Conservation (phyloP, 2,888 invertebrate species). For the Didymodactylos carnosus region DNA sequence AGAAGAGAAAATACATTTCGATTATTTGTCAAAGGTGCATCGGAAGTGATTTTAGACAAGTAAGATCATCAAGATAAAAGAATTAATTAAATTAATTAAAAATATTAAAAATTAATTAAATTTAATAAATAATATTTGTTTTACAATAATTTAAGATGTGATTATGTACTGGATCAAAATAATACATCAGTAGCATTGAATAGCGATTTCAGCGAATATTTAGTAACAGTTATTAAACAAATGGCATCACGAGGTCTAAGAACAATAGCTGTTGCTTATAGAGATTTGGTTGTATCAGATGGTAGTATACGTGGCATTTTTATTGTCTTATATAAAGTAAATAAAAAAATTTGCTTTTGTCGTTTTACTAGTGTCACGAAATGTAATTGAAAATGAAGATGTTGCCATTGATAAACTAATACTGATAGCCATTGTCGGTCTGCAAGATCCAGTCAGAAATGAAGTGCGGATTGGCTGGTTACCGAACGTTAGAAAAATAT, state of each 20-base stretch:
- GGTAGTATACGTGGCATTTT: too few species aligned
- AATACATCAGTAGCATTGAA: too few species aligned
- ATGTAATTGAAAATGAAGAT: not conserved
- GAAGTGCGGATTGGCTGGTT: too few species aligned
- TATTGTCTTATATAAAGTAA: too few species aligned
- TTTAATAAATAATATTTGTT: not conserved
- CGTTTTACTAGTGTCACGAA: too few species aligned
- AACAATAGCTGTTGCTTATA: slow-evolving; percentile 79
- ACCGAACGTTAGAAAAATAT: too few species aligned
- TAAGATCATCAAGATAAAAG: slow-evolving; percentile 30
- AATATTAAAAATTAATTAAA: not conserved
- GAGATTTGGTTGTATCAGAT: slow-evolving; percentile 81
- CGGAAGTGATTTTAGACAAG: slow-evolving; percentile 95
- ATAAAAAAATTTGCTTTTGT: too few species aligned
- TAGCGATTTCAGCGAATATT: too few species aligned
- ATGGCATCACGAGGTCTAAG: slow-evolving; percentile 94
- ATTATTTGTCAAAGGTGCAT: slow-evolving; percentile 88
- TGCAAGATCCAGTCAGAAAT: slow-evolving; percentile 91
- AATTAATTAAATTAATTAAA: slow-evolving; percentile 53
- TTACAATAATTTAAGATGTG: not conserved
- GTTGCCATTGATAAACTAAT: slow-evolving; percentile 59
- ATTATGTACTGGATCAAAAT: too few species aligned
- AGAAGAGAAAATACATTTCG: slow-evolving; percentile 49
- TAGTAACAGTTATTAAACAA: slow-evolving; percentile 60
- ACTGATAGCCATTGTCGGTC: slow-evolving; percentile 83